Evolutionary conservation across 2,113 vertebrate genomes (phyloP).

Genomic region (Picathartes gymnocephalus): DNA sequence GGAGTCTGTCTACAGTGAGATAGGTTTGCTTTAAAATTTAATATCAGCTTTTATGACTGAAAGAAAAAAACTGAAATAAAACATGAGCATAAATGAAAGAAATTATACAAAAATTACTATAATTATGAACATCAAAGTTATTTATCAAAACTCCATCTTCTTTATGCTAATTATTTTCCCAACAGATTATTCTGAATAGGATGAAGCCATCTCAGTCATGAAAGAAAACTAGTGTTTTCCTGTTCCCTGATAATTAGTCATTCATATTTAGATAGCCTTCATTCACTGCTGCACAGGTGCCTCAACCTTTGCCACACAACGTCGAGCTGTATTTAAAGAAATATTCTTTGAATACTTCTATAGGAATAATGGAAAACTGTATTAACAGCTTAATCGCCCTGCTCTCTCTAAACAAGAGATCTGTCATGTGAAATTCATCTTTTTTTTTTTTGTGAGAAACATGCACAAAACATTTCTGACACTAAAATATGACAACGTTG

Average conservation of each 20-base stretch:
- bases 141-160: constrained; percentile 61
- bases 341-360: constrained; percentile 41
- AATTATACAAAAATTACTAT: constrained; percentile 62
- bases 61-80: constrained; percentile 58
- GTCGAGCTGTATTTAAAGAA: constrained; percentile 52
- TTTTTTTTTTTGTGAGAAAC: constrained; percentile 9
- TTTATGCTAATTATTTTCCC: constrained; percentile 68
- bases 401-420: constrained; percentile 20
- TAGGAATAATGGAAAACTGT: constrained; percentile 24
- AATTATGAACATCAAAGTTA: constrained; percentile 65
- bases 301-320: constrained; percentile 60
- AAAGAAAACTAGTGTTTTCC: constrained; percentile 64
- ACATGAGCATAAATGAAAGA: constrained; percentile 42
- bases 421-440: constrained; percentile 26
- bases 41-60: constrained; percentile 48
- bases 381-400: constrained; percentile 41
- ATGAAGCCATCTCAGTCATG: constrained; percentile 48
- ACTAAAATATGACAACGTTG: constrained; percentile 44
- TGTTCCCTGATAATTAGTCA: constrained; percentile 56
- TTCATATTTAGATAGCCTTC: constrained; percentile 65
- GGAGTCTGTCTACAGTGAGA: constrained; percentile 17
- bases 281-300: constrained; percentile 66
- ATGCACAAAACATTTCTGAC: constrained; percentile 31
- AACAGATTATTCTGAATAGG: constrained; percentile 60
- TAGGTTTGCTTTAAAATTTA: constrained; percentile 54